These are phyloP conservation scores for Cremastobaeus sp. DNA, from an alignment of 2,888 invertebrate genomes.

Conservation along the genomic window DNA sequence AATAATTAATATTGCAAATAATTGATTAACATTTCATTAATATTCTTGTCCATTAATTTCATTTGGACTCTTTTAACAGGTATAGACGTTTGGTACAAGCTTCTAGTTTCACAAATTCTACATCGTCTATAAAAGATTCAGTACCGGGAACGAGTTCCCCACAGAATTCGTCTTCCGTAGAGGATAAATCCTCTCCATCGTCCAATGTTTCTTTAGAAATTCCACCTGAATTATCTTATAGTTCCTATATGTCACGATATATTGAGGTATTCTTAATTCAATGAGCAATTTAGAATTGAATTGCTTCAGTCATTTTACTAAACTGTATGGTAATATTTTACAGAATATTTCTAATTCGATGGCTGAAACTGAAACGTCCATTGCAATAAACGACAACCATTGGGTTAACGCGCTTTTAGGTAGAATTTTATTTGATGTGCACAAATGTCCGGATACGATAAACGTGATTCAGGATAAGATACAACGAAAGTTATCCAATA, in stretches of 20 bases:
- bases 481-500: slow-evolving; percentile 90
- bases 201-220: slow-evolving; percentile 65
- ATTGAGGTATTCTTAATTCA: slow-evolving; percentile 64
- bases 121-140: slow-evolving; percentile 67
- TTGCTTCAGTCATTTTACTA: neutral
- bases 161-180: slow-evolving; percentile 61
- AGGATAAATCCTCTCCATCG: slow-evolving; percentile 68
- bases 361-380: slow-evolving; percentile 60
- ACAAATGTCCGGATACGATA: slow-evolving; percentile 85
- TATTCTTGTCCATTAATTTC: too few relatives aligned
- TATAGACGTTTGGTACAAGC: slow-evolving; percentile 80
- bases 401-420: slow-evolving; percentile 90
- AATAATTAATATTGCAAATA: slow-evolving; percentile 62
- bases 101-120: slow-evolving; percentile 72
- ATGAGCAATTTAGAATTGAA: neutral
- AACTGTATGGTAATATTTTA: slow-evolving; percentile 1
- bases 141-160: slow-evolving; percentile 61
- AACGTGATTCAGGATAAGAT: slow-evolving; percentile 86
- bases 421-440: slow-evolving; percentile 89
- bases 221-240: slow-evolving; percentile 70
- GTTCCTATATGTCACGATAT: slow-evolving; percentile 73
- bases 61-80: too few relatives aligned
- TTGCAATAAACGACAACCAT: slow-evolving; percentile 78
- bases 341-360: slow-evolving; percentile 54
- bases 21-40: slow-evolving; percentile 2